Base-by-base conservation (phyloP, 2,888 invertebrate genomes). In the Ecliptopera silaceata region DNA sequence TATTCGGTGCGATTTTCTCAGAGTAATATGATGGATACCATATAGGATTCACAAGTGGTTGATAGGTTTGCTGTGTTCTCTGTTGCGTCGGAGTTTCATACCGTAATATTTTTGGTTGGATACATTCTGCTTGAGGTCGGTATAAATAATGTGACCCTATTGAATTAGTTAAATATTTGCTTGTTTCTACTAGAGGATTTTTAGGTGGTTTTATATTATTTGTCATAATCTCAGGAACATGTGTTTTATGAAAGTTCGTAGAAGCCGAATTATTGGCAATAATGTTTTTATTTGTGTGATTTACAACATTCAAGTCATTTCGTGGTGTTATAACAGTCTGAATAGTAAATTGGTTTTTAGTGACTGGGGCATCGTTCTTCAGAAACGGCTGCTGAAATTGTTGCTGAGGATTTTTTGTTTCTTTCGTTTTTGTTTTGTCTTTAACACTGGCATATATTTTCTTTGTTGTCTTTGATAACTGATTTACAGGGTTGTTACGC, bases 111-210 rank as follows among this genome's bases (percentile, higher is more conserved):
- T 32, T 44, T 22, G 11, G 8, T 20, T 6, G 18, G 4, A 13
- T 11, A 20, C 11, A 18, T n/a, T 13, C 29, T 13, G 17, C 18
- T 38, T 36, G 43, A 20, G 57, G 57, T 17, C 15, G 47, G 43
- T 57, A 57, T 47, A 52, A 52, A 47, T 39, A 43, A 57, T 57
- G 57, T 18, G 57, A 36, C 17, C 48, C 47, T 38, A 57, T 31
- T 32, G 51, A 48, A 36, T 39, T 48, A 11, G 41, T 15, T 20
- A 51, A 44, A 22, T 44, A 29, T 3, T 47, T 46, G 2, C 22
- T 32, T 31, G 4, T 26, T 17, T 22, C 18, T 18, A 11, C 13
- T 44, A 38, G 31, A 38, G 17, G 15, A 11, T 38, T 47, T 47
- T 45, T n/a, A n/a, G n/a, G n/a, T n/a, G n/a, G n/a, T n/a, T n/a